Evolutionary conservation across 2,888 invertebrate species (phyloP).

Genomic region (Xestia xanthographa): DNA sequence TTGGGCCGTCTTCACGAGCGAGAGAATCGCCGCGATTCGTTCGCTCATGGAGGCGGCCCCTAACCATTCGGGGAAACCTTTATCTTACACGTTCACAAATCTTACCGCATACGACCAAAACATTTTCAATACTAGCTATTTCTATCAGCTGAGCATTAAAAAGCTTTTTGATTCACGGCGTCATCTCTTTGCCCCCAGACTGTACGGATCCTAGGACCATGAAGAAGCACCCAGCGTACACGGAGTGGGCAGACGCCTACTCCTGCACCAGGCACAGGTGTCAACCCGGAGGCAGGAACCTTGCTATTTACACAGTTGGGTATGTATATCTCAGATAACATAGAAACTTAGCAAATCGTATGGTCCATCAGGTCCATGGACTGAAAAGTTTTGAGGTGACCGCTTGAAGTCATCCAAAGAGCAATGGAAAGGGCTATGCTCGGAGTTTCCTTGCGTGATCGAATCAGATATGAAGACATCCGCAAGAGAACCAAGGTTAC

Average conservation of each 20-base stretch:
- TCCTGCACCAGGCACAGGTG: conserved; percentile 87
- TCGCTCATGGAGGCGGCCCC: too few relatives aligned
- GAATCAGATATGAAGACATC: too few relatives aligned
- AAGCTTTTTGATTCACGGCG: not conserved
- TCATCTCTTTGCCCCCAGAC: conserved; percentile 65
- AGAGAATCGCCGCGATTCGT: too few relatives aligned
- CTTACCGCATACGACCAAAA: not conserved
- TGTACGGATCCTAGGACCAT: conserved; percentile 87
- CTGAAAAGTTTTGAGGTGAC: not conserved
- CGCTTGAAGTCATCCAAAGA: too few relatives aligned
- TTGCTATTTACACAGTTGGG: conserved; percentile 88
- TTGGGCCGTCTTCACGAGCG: too few relatives aligned
- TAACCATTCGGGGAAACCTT: too few relatives aligned
- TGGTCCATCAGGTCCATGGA: not conserved
- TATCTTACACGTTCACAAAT: too few relatives aligned
- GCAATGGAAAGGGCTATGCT: too few relatives aligned
- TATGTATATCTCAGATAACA: conserved; percentile 62
- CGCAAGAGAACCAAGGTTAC: too few relatives aligned
- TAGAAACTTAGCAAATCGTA: not conserved
- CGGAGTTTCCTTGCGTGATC: too few relatives aligned
- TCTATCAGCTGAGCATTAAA: not conserved
- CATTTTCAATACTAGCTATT: not conserved
- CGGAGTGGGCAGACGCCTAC: conserved; percentile 88
- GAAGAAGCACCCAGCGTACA: conserved; percentile 84
- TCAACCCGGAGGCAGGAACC: conserved; percentile 86